phyloP scores from a whole-genome alignment of 2,888 invertebrate species.

The Coelinius sp. region DNA sequence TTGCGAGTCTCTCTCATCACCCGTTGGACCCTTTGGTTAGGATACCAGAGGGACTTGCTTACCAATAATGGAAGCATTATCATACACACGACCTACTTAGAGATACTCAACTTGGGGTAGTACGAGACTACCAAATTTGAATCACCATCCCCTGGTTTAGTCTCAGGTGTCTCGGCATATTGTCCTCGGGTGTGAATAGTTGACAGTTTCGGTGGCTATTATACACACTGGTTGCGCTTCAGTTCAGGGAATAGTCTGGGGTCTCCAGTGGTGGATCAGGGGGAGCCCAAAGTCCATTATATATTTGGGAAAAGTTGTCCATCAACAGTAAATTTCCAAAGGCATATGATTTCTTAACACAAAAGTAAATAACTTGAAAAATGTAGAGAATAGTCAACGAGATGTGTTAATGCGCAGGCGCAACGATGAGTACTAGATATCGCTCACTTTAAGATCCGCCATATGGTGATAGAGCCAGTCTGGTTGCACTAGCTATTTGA shows the following conservation, averaged over 20 bases:
- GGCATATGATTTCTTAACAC: too few species aligned
- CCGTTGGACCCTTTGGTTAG: background rate
- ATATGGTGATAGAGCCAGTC: too few species aligned
- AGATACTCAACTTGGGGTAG: constrained; percentile 50
- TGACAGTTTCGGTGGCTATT: constrained; percentile 30
- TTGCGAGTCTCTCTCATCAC: background rate
- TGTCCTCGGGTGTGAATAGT: constrained; percentile 43
- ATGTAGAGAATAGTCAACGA: too few species aligned
- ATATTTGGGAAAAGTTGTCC: too few species aligned
- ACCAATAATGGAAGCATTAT: constrained; percentile 68
- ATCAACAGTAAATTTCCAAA: too few species aligned
- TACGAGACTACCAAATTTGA: constrained; percentile 53
- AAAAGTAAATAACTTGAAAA: too few species aligned
- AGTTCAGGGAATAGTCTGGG: background rate
- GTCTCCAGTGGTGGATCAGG: background rate
- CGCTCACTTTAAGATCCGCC: too few species aligned
- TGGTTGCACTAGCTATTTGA: too few species aligned
- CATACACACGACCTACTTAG: constrained; percentile 70
- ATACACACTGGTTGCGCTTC: constrained; percentile 20
- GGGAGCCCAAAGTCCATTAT: too few species aligned
- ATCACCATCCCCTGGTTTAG: constrained; percentile 44
- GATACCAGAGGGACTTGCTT: constrained; percentile 46
- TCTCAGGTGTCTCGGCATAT: constrained; percentile 56
- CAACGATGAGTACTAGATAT: too few species aligned
- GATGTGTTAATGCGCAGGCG: too few species aligned